Percentiles rank a stretch among this genome's conserved stretches.
These are phyloP conservation scores for Pseudobourletiella spinata DNA, from an alignment of 1,140 invertebrate genomes.

Conservation along the genomic window DNA sequence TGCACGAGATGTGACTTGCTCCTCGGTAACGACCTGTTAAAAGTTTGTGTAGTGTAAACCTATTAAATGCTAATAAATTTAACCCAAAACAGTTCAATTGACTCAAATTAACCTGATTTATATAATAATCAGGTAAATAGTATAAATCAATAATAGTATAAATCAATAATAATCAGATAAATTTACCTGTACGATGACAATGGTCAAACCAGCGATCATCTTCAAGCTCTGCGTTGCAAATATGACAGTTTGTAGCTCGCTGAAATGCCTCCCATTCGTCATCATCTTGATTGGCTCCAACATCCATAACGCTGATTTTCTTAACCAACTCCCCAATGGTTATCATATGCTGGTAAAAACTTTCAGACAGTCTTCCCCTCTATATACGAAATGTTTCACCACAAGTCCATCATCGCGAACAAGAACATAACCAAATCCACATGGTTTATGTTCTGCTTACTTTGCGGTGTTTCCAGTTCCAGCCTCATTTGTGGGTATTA, in stretches of 20 bases:
- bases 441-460: not conserved
- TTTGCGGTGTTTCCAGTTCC: not conserved
- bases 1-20: not conserved
- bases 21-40: not conserved
- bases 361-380: conserved; percentile 6
- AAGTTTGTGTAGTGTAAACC: no score
- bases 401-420: not conserved
- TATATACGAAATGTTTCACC: not conserved
- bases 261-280: not conserved
- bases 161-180: not conserved
- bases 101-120: no score
- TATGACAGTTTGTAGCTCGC: not conserved
- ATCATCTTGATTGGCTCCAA: not conserved
- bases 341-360: not conserved
- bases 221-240: not conserved
- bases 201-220: conserved; percentile 1
- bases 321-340: not conserved
- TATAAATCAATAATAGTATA: not conserved
- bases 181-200: conserved; percentile 1
- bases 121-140: no score
- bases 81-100: no score
- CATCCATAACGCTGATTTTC: not conserved
- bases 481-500: not conserved
- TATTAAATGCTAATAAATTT: no score
- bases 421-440: not conserved